phyloP scores from a whole-genome alignment of 1,140 invertebrate genomes.

The Drosophila guanche region DNA sequence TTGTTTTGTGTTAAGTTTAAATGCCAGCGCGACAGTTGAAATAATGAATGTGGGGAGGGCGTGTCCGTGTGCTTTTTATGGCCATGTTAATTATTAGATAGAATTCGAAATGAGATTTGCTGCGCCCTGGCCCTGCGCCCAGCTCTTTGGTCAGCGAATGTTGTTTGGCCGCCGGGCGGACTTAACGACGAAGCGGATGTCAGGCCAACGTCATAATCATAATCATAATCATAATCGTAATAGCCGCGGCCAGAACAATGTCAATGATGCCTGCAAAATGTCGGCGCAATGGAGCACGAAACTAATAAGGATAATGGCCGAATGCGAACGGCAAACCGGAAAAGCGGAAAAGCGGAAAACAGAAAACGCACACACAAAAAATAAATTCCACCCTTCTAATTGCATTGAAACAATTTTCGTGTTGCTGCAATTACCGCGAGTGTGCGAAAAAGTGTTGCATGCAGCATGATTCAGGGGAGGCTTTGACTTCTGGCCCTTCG shows the following conservation, averaged over 20 bases:
- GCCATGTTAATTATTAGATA: slow-evolving; percentile 80
- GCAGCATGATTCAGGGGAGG: slow-evolving; percentile 6
- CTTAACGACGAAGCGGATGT: slow-evolving; percentile 9
- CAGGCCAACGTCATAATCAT: slow-evolving; percentile 26
- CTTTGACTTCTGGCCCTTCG: slow-evolving; percentile 15
- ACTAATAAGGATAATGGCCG: slow-evolving; percentile 67
- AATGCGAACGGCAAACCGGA: slow-evolving; percentile 16
- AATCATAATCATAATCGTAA: slow-evolving; percentile 39
- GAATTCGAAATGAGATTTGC: slow-evolving; percentile 66
- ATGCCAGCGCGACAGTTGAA: slow-evolving; percentile 62
- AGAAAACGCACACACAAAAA: slow-evolving; percentile 7
- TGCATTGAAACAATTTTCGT: slow-evolving; percentile 70
- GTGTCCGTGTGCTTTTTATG: slow-evolving; percentile 68
- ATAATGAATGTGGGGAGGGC: slow-evolving; percentile 66
- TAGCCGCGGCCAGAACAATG: slow-evolving; percentile 34
- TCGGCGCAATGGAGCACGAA: slow-evolving; percentile 52
- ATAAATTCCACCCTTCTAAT: slow-evolving; percentile 54
- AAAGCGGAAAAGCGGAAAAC: slow-evolving; percentile 23
- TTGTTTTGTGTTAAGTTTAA: slow-evolving; percentile 51
- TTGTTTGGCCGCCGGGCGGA: slow-evolving; percentile 41
- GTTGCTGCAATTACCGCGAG: slow-evolving; percentile 56
- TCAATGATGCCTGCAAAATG: slow-evolving; percentile 44
- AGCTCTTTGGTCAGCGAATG: slow-evolving; percentile 57
- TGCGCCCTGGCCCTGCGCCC: too few species aligned
- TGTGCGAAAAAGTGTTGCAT: slow-evolving; percentile 43